Base-by-base conservation (phyloP, 92 coral and sea anemone species). In the Paramuricea clavata region DNA sequence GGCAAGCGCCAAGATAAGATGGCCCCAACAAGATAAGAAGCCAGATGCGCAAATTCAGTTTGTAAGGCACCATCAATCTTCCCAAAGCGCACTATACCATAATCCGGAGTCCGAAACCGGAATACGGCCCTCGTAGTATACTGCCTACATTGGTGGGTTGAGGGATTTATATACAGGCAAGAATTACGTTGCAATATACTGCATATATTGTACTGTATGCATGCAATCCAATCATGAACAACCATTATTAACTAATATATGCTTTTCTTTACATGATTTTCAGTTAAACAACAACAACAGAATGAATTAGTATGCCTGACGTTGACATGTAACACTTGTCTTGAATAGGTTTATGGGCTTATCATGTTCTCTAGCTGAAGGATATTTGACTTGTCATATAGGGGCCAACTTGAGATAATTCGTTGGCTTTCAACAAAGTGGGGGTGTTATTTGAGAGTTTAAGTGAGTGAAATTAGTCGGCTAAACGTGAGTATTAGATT, bases 1-100 rank as follows among this genome's bases (percentile, higher is more conserved):
- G 73, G 68, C 43, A 52, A 59, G 72, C 84, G 73, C 71, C n/a
- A 12, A 56, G 84, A 79, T 79, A 79, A 79, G 84, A 79, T 79
- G 33, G 73, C 61, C 30, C 35, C 73, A 35, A 59, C 34, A 22
- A 79, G 84, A 79, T 79, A 79, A 79, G 73, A 61, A 61, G 73
- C 84, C 84, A 79, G 84, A 79, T 79, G 84, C 84, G 72, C 68
- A 61, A 49, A 54, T 27, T 76, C 68, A 67, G 52, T 61, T 34
- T 60, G 25, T 26, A 44, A 61, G 43, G 56, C 42, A 79, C 73
- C 64, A 79, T 79, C 73, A 79, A 79, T 79, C 84, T 57, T 79
- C 22, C 41, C 72, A 65, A 65, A 65, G 72, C 39, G 72, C 19
- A 65, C 17, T 65, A 65, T 16, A n/a, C 22, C 5, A n/a, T n/a